Percentiles rank a stretch among this genome's conserved stretches.
phyloP scores from a whole-genome alignment of 2,888 invertebrate genomes.

The Bugulina stolonifera region DNA sequence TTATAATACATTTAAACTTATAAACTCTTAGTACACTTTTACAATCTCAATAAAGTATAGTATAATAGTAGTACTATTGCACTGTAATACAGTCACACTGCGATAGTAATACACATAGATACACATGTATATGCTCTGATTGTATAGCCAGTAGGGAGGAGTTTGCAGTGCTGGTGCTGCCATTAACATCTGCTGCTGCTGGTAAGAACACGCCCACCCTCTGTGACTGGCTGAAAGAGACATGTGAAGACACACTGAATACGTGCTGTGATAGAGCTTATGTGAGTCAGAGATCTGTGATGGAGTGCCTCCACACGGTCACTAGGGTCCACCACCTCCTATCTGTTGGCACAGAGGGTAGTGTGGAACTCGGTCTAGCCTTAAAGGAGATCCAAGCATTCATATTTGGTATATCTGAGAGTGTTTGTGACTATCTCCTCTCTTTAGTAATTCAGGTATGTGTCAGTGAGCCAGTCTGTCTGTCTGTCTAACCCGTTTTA shows the following conservation, averaged over 20 bases:
- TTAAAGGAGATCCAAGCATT: neutral
- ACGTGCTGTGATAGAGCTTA: neutral
- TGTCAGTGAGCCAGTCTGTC: too few species aligned
- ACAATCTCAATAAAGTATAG: too few species aligned
- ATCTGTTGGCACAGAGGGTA: neutral
- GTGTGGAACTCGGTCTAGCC: neutral
- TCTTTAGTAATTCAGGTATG: neutral
- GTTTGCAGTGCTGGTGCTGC: neutral
- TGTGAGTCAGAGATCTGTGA: neutral
- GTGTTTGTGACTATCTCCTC: neutral
- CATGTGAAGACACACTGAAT: neutral
- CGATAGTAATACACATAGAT: too few species aligned
- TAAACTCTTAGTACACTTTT: too few species aligned
- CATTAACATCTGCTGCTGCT: neutral
- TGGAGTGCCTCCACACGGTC: neutral
- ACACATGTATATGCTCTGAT: neutral
- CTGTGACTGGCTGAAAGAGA: neutral
- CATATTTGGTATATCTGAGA: neutral
- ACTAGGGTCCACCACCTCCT: neutral
- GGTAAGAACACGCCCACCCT: neutral
- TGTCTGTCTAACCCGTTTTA: too few species aligned
- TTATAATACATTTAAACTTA: too few species aligned
- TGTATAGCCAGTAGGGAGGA: slow-evolving; percentile 5
- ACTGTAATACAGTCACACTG: too few species aligned
- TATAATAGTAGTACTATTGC: too few species aligned